Percentiles rank a stretch among this genome's conserved stretches.
These are phyloP conservation scores for Hylaeus anthracinus DNA, from an alignment of 1,140 invertebrate species.

Conservation along the genomic window DNA sequence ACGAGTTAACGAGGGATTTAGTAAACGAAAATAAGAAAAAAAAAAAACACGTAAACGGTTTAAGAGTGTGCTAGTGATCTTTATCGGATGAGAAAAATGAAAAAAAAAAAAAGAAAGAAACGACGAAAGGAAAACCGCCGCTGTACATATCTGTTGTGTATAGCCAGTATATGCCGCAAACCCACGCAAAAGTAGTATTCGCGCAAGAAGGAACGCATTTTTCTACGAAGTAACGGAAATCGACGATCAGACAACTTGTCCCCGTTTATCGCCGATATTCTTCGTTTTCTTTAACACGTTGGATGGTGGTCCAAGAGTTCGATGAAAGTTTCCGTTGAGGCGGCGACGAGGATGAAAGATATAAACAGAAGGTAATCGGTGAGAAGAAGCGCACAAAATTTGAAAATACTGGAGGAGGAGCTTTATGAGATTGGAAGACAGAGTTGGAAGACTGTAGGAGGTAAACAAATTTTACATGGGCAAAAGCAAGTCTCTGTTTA, in stretches of 20 bases:
- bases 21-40: background rate
- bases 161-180: conserved; percentile 49
- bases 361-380: too few relatives aligned
- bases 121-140: conserved; percentile 25
- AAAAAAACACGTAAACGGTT: conserved; percentile 16
- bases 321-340: too few relatives aligned
- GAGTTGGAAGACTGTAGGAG: too few relatives aligned
- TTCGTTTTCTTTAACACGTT: too few relatives aligned
- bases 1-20: conserved; percentile 54
- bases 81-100: conserved; percentile 14
- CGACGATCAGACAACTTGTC: background rate
- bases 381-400: too few relatives aligned
- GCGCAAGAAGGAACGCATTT: conserved; percentile 21
- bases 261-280: background rate
- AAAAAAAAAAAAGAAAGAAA: too few relatives aligned
- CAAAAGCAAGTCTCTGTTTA: too few relatives aligned
- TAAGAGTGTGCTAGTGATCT: conserved; percentile 60
- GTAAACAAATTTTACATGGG: too few relatives aligned
- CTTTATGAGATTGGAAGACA: too few relatives aligned
- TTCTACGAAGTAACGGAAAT: conserved; percentile 48
- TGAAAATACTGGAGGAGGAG: too few relatives aligned
- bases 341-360: too few relatives aligned
- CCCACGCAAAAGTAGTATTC: conserved; percentile 48
- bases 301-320: too few relatives aligned
- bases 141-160: conserved; percentile 66